Conservation (phyloP, 2,797 vertebrate species). For the Helostoma temminkii region DNA sequence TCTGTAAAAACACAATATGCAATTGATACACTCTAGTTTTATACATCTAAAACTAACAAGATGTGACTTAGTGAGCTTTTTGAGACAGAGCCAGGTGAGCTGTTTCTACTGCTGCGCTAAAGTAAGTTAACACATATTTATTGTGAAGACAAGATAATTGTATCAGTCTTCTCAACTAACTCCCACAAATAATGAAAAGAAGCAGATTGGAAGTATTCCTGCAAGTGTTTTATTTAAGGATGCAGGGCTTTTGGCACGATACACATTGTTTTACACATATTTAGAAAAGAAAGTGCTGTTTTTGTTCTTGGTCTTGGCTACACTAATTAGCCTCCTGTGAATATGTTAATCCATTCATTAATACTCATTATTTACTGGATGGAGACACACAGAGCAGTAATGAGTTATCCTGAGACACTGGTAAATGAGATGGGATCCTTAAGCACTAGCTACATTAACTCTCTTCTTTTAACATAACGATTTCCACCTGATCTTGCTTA, state of each 20-base stretch:
- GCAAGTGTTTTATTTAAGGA: constrained; percentile 11
- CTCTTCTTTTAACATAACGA: background rate
- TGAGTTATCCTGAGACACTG: constrained; percentile 34
- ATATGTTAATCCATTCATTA: constrained; percentile 43
- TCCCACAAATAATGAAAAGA: background rate
- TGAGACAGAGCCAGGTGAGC: background rate
- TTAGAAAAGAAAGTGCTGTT: constrained; percentile 1
- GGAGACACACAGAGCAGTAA: constrained; percentile 24
- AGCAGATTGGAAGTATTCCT: background rate
- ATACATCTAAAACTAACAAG: background rate
- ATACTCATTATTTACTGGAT: constrained; percentile 41
- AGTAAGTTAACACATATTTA: background rate
- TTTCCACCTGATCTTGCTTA: constrained; percentile 1
- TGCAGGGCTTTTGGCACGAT: background rate
- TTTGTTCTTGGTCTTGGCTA: constrained; percentile 2
- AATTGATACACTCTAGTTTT: background rate
- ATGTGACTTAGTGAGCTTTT: background rate
- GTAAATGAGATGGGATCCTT: background rate
- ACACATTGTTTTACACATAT: constrained; percentile 27
- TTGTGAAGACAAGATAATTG: background rate
- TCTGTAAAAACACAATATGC: background rate
- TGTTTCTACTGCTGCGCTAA: too few species aligned
- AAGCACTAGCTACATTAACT: background rate
- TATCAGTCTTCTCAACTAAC: background rate
- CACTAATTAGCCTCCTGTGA: constrained; percentile 33